Base-by-base conservation (phyloP, 2,797 vertebrate genomes). In the Helicolenus hilgendorfi region DNA sequence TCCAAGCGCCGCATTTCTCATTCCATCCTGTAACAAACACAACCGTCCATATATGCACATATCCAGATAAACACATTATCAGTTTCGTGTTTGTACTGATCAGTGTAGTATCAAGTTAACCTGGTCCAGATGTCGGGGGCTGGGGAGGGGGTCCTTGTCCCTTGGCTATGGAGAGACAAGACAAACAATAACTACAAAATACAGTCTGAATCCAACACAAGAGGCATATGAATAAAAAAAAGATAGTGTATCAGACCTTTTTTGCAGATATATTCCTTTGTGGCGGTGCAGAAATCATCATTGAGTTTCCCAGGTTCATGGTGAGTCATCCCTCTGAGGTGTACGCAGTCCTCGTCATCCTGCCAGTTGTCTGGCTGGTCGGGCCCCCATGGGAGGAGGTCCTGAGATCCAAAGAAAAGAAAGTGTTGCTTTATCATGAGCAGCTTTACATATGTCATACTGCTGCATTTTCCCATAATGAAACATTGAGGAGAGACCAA, bases 41-140 rank as follows among this genome's bases (percentile, higher is more conserved):
- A 67, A 5, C 5, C 58, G 24, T 24, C 67, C 3, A 62, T 4
- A n/a, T n/a, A 10, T 7, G 18, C 11, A 60, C 26, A 69, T 0
- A 18, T 64, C 13, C 8, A 20, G 5, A 62, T 20, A 15, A 22
- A 83, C 9, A 36, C 27, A 5, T 36, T 3, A 67, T 77, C 11
- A 9, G 7, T 18, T 33, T 45, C 20, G 15, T 18, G 41, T 8
- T 53, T 15, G 33, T 2, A 4, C 35, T 49, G 18, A 67, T 68
- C 7, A 22, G 72, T 8, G 41, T 26, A 7, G 8, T 4, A 11
- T 60, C 1, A 45, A 9, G 15, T n/a, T 59, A 72, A 98, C 97
- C 97, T 97, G 97, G 97, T 83, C 97, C 97, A 79, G 96, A 92
- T 45, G 97, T 98, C 9, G 97, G 97, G 18, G 97, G 97, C 65